Evolutionary conservation across 2,888 invertebrate species (phyloP), one percentile per base, ranked within the genome.

Genomic region (Drosophila meridionalis): DNA sequence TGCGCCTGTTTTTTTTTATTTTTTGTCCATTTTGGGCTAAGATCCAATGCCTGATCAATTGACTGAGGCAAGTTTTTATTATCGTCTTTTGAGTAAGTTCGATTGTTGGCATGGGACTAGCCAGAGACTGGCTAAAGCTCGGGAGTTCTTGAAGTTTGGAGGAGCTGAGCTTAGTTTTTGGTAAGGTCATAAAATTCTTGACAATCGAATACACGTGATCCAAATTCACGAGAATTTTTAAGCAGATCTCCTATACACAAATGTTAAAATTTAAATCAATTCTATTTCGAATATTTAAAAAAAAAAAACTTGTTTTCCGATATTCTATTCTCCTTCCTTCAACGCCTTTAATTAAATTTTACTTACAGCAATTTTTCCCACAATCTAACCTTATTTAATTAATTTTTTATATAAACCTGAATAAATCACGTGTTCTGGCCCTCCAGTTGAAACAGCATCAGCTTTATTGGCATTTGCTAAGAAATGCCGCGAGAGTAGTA

Each of bases 391-490:
- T 5, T n/a, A 9, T 1, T 4, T 30, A 2, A 26, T 38, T n/a
- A 5, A 48, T 50, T 20, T 50, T 8, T 11, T 9, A 20, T 20
- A 20, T 20, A 20, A 20, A 43, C 7, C n/a, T 4, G 3, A 28
- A 28, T 59, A 26, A 52, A 45, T 30, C n/a, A 52, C 55, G 40
- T 43, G 59, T 34, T 72, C 57, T 50, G 48, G 4, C 43, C 55
- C 38, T 53, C 7, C 20, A 28, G n/a, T 12, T 66, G 48, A 20
- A 36, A 9, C 40, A 9, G 9, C 34, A 48, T 56, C 38, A n/a
- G 38, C 58, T 58, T 58, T 47, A 65, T 36, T 14, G 20, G 28
- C 38, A 47, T 32, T 30, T 14, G 28, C 28, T 28, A 12, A 45
- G 26, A 45, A 53, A 65, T 61, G 59, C 40, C 52, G 38, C 9